Evolutionary conservation across 2,113 vertebrate species (phyloP), one percentile per base, ranked within the genome.

Genomic region (Chionodraco myersi): DNA sequence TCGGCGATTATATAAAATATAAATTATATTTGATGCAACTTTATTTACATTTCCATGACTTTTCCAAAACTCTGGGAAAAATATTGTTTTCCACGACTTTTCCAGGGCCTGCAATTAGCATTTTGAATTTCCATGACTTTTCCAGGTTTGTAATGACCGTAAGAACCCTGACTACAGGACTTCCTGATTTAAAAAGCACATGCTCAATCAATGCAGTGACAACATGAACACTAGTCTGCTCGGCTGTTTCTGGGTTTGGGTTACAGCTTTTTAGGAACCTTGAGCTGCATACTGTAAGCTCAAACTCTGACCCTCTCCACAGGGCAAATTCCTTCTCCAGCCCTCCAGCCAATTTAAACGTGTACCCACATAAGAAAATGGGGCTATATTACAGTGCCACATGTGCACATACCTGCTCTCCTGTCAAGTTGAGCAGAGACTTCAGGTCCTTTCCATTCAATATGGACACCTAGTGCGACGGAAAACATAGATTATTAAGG

Each of bases 361-460:
- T 86, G 82, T 68, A 52, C 51, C 70, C 57, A 59, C 63, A 81
- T 54, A 71, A 75, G 21, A 83, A 76, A 71, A 81, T 2, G 69
- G 59, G n/a, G 10, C 36, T 0, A 4, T 60, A 52, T 10, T 7
- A 72, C 18, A 78, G 53, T 71, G 26, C 74, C 49, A 76, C 54
- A 88, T 70, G 61, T 80, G 77, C 12, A 90, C 94, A 87, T 80
- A 97, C 97, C 96, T 98, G 97, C 85, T 97, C 97, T 61, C 97
- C 97, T 41, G 96, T 96, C 86, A 98, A 89, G 90, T 96, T 97
- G 86, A 96, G 94, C 79, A 97, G 72, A 15, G 94, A 94, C 26
- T 72, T 93, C 81, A 98, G 89, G 73, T 97, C 92, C 21, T 89
- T 95, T 68, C 96, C 95, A 75, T 96, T 94, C 49, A 98, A 90